These are phyloP conservation scores for Noctua janthe DNA, from an alignment of 2,888 invertebrate species.

Conservation along the genomic window DNA sequence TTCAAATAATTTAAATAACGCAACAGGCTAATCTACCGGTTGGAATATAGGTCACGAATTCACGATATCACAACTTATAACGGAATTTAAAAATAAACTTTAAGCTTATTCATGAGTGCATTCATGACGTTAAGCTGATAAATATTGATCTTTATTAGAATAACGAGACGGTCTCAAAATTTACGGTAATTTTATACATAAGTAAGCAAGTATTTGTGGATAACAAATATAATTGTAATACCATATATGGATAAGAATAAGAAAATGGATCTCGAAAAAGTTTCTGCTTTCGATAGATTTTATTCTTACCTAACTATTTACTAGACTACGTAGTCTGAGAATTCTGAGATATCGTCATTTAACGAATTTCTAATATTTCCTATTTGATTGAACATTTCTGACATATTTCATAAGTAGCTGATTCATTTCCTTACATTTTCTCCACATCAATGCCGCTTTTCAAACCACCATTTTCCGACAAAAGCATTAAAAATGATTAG, in stretches of 20 bases:
- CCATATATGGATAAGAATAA: neutral
- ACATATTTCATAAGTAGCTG: neutral
- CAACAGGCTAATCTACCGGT: constrained; percentile 58
- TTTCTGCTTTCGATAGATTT: neutral
- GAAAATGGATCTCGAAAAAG: neutral
- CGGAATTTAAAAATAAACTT: constrained; percentile 40
- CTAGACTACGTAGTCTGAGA: neutral
- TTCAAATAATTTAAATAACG: constrained; percentile 44
- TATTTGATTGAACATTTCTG: neutral
- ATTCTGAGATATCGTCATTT: neutral
- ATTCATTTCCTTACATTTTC: neutral
- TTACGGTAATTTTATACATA: neutral
- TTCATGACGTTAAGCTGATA: constrained; percentile 20
- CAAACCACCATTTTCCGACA: neutral
- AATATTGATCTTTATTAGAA: constrained; percentile 22
- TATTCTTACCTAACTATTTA: neutral
- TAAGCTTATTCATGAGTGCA: constrained; percentile 24
- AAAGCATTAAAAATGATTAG: neutral
- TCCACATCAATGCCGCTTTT: neutral
- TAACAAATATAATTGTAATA: neutral
- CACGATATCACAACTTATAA: constrained; percentile 36
- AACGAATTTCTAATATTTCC: neutral
- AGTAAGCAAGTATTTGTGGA: neutral
- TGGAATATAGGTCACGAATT: constrained; percentile 59
- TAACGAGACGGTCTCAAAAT: constrained; percentile 4